These are phyloP conservation scores for Gymnarchus niloticus DNA, from an alignment of 2,113 vertebrate species.

Conservation along the genomic window DNA sequence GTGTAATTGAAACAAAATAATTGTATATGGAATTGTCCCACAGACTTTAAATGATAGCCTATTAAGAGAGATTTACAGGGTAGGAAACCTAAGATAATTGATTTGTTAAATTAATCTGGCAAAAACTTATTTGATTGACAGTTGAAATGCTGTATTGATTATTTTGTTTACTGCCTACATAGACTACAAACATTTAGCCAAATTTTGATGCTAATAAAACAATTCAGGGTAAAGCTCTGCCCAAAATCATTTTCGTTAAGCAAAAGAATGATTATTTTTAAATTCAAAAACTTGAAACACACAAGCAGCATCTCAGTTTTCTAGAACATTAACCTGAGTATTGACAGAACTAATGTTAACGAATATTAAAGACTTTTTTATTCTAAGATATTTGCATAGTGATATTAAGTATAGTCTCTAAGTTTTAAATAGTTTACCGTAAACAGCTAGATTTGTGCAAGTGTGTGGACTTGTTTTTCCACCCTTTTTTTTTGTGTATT, in stretches of 20 bases:
- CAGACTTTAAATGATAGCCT: not conserved
- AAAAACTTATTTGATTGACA: not conserved
- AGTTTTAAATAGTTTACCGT: not conserved
- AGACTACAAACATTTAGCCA: not conserved
- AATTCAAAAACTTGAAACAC: not conserved
- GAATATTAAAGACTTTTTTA: not conserved
- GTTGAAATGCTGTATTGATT: too few relatives aligned
- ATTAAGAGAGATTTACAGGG: not conserved
- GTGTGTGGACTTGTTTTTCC: not conserved
- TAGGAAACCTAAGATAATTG: not conserved
- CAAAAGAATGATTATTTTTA: not conserved
- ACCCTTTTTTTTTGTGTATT: conserved; percentile 13
- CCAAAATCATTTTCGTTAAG: not conserved
- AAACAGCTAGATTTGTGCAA: not conserved
- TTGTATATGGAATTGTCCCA: not conserved
- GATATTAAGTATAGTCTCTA: not conserved
- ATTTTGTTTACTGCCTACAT: not conserved
- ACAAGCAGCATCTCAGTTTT: not conserved
- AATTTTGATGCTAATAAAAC: not conserved
- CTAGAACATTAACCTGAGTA: not conserved
- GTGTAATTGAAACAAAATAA: not conserved
- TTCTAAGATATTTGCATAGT: not conserved
- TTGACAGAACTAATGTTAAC: not conserved
- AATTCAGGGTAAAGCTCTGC: not conserved
- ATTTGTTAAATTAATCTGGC: not conserved